Conservation (phyloP, 2,888 invertebrate species). For the Nomada goodeniana region DNA sequence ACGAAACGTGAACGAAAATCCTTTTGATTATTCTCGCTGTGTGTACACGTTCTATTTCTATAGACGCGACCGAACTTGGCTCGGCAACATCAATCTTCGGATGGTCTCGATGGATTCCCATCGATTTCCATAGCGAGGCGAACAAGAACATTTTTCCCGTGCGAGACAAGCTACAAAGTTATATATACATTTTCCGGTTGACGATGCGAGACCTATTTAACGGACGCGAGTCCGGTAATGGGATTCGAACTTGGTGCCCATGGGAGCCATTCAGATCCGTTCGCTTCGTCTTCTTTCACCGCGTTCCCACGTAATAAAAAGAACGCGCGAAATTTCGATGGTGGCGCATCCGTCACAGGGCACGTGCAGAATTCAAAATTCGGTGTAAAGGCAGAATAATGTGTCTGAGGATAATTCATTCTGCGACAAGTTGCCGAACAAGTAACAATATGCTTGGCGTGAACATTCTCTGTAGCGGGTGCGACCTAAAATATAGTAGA, state of each 20-base stretch:
- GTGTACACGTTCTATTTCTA: not conserved
- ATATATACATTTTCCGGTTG: slow-evolving; percentile 84
- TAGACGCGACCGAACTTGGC: not conserved
- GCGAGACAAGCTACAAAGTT: slow-evolving; percentile 61
- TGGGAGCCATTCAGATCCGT: slow-evolving; percentile 82
- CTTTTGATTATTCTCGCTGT: too few relatives aligned
- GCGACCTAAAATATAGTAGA: too few relatives aligned
- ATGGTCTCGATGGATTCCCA: slow-evolving; percentile 65
- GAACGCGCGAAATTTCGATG: slow-evolving; percentile 44
- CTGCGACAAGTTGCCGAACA: not conserved
- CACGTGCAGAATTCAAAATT: slow-evolving; percentile 27
- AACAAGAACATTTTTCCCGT: slow-evolving; percentile 74
- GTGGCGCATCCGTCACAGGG: slow-evolving; percentile 28
- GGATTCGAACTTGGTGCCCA: slow-evolving; percentile 83
- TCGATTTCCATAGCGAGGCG: slow-evolving; percentile 81
- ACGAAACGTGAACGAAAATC: too few relatives aligned
- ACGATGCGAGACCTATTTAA: slow-evolving; percentile 85
- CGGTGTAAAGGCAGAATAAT: not conserved
- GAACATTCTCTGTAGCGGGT: too few relatives aligned
- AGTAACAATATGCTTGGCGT: too few relatives aligned
- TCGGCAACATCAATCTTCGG: not conserved
- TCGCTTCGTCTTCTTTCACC: slow-evolving; percentile 76
- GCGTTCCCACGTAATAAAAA: slow-evolving; percentile 46
- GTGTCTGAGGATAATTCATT: not conserved
- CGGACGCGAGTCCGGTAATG: slow-evolving; percentile 85